A percentile compares a stretch with the other conserved stretches of the same genome.
These are phyloP conservation scores for Electrona antarctica DNA, from an alignment of 2,113 vertebrate genomes.

Conservation along the genomic window DNA sequence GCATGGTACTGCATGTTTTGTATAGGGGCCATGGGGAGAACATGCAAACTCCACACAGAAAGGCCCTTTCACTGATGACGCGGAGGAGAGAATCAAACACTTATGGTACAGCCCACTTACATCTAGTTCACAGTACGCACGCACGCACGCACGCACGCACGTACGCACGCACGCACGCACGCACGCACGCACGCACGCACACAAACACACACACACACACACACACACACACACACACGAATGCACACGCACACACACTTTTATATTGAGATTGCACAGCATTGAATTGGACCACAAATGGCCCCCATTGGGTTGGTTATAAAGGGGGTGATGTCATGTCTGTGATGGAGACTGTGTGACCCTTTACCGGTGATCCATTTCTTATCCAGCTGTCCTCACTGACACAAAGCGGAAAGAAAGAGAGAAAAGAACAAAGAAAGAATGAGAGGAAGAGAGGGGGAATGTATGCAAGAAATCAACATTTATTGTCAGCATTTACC, in stretches of 20 bases:
- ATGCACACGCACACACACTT: background rate
- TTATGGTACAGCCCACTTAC: too few species aligned
- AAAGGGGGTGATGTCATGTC: constrained; percentile 78
- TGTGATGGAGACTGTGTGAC: constrained; percentile 65
- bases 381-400: constrained; percentile 63
- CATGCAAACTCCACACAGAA: too few species aligned
- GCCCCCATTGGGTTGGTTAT: constrained; percentile 60
- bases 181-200: background rate
- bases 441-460: background rate
- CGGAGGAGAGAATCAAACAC: too few species aligned
- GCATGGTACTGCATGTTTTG: too few species aligned
- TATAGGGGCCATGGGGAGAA: too few species aligned
- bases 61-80: too few species aligned
- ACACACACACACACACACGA: background rate
- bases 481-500: background rate
- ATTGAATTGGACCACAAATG: constrained; percentile 59
- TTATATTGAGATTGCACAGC: background rate
- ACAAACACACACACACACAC: constrained; percentile 9
- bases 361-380: constrained; percentile 66
- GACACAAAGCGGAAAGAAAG: constrained; percentile 49
- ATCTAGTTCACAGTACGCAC: too few species aligned
- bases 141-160: background rate
- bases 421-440: constrained; percentile 26
- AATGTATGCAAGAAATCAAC: background rate
- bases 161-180: too few species aligned